Base-by-base conservation (phyloP, 2,888 invertebrate genomes). In the Drosophila kuntzei region DNA sequence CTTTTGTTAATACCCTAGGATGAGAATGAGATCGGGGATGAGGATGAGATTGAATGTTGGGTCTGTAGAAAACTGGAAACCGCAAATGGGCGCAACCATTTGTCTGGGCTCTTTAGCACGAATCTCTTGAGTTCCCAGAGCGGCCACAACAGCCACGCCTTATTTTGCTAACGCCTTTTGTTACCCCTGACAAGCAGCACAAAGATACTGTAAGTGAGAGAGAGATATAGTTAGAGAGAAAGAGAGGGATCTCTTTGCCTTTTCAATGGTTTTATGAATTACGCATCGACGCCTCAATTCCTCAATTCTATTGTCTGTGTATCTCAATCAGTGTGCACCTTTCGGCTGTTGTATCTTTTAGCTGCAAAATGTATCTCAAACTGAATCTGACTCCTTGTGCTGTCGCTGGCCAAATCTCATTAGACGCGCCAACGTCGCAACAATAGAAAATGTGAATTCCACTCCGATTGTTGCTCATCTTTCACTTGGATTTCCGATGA, bases 251-350 rank as follows among this genome's bases (percentile, higher is more conserved):
- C 36, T 37, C 47, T 46, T 60, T 87, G 86, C 76, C 87, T 86
- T 89, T 82, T 86, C 76, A 84, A 89, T 86, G 86, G 86, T 87
- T 76, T 89, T 87, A 87, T 85, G 81, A 86, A 87, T 83, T 87
- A 86, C 81, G 85, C 80, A 87, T 87, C 81, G 76, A 89, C 89
- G 89, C 89, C 90, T 89, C 36, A 39, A 20, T 51, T 39, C 18
- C n/a, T 22, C 27, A 27, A 9, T 6, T 57, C 76, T 63, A 67
- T 73, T 50, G 22, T 51, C 11, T 25, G 32, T 44, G 57, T 55
- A 78, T 75, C 63, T 72, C 34, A 25, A 44, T 34, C 57, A 36
- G 12, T 57, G 25, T 59, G 34, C 69, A 47, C 60, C 57, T 61
- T 16, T 57, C 44, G 16, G 11, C 14, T 59, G 12, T 18, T 18